A percentile compares a stretch with the other conserved stretches of the same genome.
phyloP scores from a whole-genome alignment of 2,113 vertebrate species.

The Arvicanthis niloticus region DNA sequence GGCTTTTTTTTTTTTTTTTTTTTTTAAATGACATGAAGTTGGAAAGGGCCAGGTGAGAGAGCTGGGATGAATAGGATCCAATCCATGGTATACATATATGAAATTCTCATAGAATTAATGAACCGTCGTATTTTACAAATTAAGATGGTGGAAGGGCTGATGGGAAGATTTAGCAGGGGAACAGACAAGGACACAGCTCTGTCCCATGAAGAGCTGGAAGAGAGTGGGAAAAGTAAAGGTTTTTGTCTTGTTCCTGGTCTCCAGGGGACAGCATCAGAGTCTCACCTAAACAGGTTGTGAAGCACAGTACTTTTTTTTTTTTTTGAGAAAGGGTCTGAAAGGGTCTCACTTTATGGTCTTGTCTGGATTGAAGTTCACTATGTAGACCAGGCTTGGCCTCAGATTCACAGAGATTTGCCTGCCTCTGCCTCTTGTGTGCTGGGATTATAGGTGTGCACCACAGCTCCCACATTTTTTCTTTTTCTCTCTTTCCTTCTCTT shows the following conservation, averaged over 20 bases:
- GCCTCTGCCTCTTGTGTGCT: not conserved
- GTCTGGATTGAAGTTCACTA: not conserved
- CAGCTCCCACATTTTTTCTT: not conserved
- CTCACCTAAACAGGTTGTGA: not conserved
- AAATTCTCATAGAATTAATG: not conserved
- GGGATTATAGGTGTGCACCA: not conserved
- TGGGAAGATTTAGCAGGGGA: too few relatives aligned
- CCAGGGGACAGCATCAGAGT: fast-evolving
- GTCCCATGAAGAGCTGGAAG: fast-evolving
- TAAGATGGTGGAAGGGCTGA: too few relatives aligned
- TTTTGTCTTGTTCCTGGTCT: not conserved
- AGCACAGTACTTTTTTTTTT: not conserved
- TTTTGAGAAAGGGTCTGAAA: not conserved
- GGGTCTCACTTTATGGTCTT: not conserved
- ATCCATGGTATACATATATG: not conserved
- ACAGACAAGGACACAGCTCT: not conserved
- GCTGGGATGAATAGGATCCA: too few relatives aligned
- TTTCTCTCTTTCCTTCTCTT: not conserved
- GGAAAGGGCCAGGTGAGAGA: not conserved
- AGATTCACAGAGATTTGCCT: not conserved
- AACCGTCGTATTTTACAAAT: too few relatives aligned
- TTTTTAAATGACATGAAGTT: not conserved
- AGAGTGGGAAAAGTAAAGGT: not conserved
- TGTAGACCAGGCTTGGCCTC: not conserved
- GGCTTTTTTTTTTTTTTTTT: not conserved